Evolutionary conservation across 2,113 vertebrate species (phyloP), one percentile per base, ranked within the genome.

Genomic region (Varanus salvator): DNA sequence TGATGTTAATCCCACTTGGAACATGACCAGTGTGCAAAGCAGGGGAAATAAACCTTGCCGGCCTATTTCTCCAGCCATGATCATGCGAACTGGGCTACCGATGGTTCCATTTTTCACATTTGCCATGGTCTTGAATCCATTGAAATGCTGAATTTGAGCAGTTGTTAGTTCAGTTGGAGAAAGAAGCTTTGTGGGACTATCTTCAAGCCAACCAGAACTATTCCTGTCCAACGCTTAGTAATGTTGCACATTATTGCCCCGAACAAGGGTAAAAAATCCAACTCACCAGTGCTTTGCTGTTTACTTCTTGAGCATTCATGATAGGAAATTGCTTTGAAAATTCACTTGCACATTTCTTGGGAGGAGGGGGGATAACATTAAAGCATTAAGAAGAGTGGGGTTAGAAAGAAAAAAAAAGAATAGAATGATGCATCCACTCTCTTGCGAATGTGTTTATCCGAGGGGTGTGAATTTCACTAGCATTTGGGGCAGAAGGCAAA

Each of bases 101-200:
- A 82, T n/a, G 0, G 0, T 54, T 89, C 0, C 0, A 29, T 76
- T 31, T n/a, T 0, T 31, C 2, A 87, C 54, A 77, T 89, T 66
- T 82, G 92, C 71, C 69, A 44, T 9, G 9, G 57, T 15, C 7
- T 75, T 31, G 38, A 85, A 0, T 8, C 83, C 38, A 44, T 44
- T 44, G 1, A 74, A 92, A 64, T 44, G 52, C 81, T 29, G 0
- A 48, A 34, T 4, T 14, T 57, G 29, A 80, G 93, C 64, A 19
- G 14, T 14, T 71, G 1, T 23, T 80, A 68, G 57, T 31, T 93
- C 72, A 50, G 89, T 71, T 48, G 44, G n/a, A 71, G 15, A 29
- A 44, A 80, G 50, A 48, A 57, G 19, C 60, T 44, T 44, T 88
- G 34, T 87, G 88, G 82, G 72, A 80, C 85, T 91, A 44, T 90